Base-by-base conservation (phyloP, 2,113 vertebrate genomes). In the Burhinus bistriatus region DNA sequence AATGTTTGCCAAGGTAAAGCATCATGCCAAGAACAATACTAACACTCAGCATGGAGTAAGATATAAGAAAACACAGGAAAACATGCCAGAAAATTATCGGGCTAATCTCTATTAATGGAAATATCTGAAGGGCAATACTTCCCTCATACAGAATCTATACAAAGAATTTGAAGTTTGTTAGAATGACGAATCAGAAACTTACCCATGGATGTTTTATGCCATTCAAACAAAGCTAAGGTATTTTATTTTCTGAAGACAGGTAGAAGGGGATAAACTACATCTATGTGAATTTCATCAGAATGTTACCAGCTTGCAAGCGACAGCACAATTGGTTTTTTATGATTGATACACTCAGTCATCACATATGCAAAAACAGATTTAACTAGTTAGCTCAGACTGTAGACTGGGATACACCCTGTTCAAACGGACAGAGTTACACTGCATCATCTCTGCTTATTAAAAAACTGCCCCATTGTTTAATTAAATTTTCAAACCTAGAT, bases 181-280 rank as follows among this genome's bases (percentile, higher is more conserved):
- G 82, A 93, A 93, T 94, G 95, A 96, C 91, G 95, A 95, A 82
- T 94, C 92, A 97, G 93, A 97, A 85, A 72, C 75, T 92, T 45
- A 76, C 19, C 61, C 27, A 64, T 75, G 78, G 91, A 90, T 96
- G 66, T 70, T 94, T 94, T 40, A 70, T 89, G 93, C 78, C 87
- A 91, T 91, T 97, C 91, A 96, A 27, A 80, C 89, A 92, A 96
- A 97, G 77, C 83, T 89, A 55, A 97, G 94, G 92, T 92, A 92
- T 94, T 98, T 98, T 96, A 95, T 97, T 98, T 97, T 84, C 95
- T 89, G 78, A 92, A 95, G 96, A 95, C 85, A 97, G 97, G 96
- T 93, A 97, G 95, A 97, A 94, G 83, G 92, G 95, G 97, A 98
- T 96, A 93, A 97, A 97, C 97, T 94, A 96, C 78, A 96, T 92